Evolutionary conservation across 2,797 vertebrate species (phyloP).

Genomic region (Rousettus madagascariensis): DNA sequence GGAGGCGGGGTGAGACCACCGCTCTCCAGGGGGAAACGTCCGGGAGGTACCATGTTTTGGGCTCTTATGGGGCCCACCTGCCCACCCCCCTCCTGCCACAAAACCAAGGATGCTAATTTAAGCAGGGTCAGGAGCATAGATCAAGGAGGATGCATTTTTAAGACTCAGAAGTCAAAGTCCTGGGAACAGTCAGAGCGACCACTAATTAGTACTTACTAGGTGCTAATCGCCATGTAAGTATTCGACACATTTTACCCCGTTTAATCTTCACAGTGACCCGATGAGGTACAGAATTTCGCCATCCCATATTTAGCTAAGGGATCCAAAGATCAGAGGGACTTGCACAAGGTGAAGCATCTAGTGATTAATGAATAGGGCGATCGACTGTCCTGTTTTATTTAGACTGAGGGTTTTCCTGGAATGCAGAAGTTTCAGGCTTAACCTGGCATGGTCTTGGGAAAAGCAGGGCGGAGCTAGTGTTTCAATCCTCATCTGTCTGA

Average conservation of each 20-base stretch:
- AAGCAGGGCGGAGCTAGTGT: background rate
- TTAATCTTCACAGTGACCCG: background rate
- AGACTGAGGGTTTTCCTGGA: background rate
- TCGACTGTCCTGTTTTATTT: background rate
- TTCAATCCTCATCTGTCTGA: background rate
- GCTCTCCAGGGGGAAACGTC: background rate
- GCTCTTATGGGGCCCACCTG: background rate
- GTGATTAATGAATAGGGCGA: background rate
- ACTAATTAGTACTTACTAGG: background rate
- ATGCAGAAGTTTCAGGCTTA: background rate
- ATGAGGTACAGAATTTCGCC: rapidly evolving
- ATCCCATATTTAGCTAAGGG: background rate
- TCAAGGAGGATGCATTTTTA: background rate
- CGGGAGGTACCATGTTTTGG: background rate
- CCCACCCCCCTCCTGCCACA: too few relatives aligned
- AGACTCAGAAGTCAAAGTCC: background rate
- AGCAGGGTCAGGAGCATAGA: background rate
- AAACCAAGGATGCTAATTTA: background rate
- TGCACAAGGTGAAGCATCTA: background rate
- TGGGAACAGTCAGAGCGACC: background rate
- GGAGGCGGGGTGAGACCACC: background rate
- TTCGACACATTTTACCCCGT: rapidly evolving
- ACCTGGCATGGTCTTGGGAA: background rate
- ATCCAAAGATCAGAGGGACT: background rate
- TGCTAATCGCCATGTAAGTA: background rate